Evolutionary conservation across 2,797 vertebrate genomes (phyloP).

Genomic region (Eidolon dupreanum): DNA sequence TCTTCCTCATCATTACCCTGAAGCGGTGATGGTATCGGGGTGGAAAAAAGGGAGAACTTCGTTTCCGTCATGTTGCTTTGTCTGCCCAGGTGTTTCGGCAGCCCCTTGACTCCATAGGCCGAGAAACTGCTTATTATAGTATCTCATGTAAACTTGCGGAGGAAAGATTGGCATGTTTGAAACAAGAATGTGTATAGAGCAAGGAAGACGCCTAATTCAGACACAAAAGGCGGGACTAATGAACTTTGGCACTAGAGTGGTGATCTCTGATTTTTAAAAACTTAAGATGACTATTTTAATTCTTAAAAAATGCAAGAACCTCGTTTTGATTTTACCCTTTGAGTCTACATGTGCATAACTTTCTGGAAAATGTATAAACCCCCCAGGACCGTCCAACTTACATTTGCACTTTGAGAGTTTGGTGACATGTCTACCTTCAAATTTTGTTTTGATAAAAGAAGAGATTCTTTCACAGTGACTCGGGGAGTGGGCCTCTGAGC

Average conservation of each 20-base stretch:
- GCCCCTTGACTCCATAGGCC: not conserved
- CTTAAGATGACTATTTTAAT: not conserved
- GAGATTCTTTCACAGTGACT: not conserved
- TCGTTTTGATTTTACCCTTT: not conserved
- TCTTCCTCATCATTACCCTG: not conserved
- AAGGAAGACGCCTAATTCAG: not conserved
- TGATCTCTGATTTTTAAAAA: not conserved
- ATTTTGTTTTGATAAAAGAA: not conserved
- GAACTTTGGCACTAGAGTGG: not conserved
- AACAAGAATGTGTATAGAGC: not conserved
- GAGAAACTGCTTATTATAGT: not conserved
- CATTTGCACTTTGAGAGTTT: not conserved
- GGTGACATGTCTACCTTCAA: not conserved
- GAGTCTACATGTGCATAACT: not conserved
- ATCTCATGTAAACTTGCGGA: not conserved
- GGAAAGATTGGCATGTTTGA: not conserved
- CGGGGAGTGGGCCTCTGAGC: not conserved
- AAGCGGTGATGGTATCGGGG: not conserved
- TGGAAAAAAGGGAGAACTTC: not conserved
- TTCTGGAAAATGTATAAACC: not conserved
- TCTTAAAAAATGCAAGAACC: not conserved
- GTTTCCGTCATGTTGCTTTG: not conserved
- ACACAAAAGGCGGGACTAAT: rapidly evolving
- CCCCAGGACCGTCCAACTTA: not conserved
- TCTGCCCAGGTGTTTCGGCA: not conserved